A percentile compares a stretch with the other conserved stretches of the same genome.
Conservation (phyloP, 2,888 invertebrate species). For the Sinelater perroti region DNA sequence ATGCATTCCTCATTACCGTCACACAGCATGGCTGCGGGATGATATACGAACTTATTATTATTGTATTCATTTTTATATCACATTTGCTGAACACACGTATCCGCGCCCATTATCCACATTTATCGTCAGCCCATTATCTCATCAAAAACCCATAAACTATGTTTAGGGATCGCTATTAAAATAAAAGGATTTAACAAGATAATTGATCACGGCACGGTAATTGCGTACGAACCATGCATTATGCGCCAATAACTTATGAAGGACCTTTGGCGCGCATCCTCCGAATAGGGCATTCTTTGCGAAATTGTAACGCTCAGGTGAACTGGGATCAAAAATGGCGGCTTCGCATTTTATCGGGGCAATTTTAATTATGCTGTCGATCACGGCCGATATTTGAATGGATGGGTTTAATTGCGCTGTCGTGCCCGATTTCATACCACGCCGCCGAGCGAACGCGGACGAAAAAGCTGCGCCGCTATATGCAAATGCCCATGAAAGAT, state of each 20-base stretch:
- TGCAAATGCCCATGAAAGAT: no score
- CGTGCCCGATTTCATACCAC: no score
- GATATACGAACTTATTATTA: background rate
- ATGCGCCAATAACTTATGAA: background rate
- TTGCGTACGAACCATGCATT: slow-evolving; percentile 7
- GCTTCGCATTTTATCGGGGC: no score
- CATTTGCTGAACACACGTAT: background rate
- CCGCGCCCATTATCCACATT: background rate
- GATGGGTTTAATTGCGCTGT: no score
- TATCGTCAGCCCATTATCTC: slow-evolving; percentile 1
- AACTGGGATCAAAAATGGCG: background rate
- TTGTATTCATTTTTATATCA: background rate
- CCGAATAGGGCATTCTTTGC: background rate
- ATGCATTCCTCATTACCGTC: no score
- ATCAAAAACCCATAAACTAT: slow-evolving; percentile 4
- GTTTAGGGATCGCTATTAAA: background rate
- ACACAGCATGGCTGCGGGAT: background rate
- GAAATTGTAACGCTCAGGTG: background rate
- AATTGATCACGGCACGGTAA: slow-evolving; percentile 10
- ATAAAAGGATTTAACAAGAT: background rate
- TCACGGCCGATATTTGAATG: no score
- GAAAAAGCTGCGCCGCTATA: no score
- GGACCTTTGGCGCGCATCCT: background rate
- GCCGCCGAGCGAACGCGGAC: no score
- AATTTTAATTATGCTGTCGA: no score